A percentile compares a stretch with the other conserved stretches of the same genome.
These are phyloP conservation scores for Calephelis nemesis DNA, from an alignment of 1,140 invertebrate species.

Conservation along the genomic window DNA sequence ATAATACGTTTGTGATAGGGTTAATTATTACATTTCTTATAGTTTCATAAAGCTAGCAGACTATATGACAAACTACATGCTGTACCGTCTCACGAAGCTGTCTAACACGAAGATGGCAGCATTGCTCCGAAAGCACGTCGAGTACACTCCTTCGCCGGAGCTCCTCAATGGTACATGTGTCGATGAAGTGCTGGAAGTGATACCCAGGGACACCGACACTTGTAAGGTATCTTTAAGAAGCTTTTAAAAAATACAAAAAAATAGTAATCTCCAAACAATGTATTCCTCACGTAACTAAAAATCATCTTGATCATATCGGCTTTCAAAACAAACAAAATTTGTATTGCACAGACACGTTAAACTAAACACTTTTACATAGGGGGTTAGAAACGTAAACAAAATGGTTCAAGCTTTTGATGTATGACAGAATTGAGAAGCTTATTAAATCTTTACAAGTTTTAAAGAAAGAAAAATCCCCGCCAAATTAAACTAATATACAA, in stretches of 20 bases:
- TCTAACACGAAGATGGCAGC: slow-evolving; percentile 82
- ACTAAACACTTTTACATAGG: too few relatives aligned
- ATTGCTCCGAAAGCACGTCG: slow-evolving; percentile 79
- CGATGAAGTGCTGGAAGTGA: slow-evolving; percentile 72
- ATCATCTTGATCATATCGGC: too few relatives aligned
- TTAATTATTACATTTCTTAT: not conserved
- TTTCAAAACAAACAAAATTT: too few relatives aligned
- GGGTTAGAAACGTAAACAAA: not conserved
- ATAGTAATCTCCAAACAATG: too few relatives aligned
- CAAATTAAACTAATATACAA: not conserved
- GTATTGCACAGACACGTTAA: too few relatives aligned
- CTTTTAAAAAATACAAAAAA: not conserved
- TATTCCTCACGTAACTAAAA: too few relatives aligned
- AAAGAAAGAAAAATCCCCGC: too few relatives aligned
- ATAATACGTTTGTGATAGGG: too few relatives aligned
- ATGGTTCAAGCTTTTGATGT: too few relatives aligned
- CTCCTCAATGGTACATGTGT: slow-evolving; percentile 42
- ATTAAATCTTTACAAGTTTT: too few relatives aligned
- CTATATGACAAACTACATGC: slow-evolving; percentile 85
- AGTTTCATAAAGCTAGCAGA: slow-evolving; percentile 89
- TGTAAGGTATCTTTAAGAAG: slow-evolving; percentile 50
- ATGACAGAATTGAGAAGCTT: too few relatives aligned
- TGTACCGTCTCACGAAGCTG: slow-evolving; percentile 83
- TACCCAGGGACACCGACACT: slow-evolving; percentile 73
- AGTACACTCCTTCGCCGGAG: slow-evolving; percentile 47